These are phyloP conservation scores for Monopis laevigella DNA, from an alignment of 2,888 invertebrate genomes.

Conservation along the genomic window DNA sequence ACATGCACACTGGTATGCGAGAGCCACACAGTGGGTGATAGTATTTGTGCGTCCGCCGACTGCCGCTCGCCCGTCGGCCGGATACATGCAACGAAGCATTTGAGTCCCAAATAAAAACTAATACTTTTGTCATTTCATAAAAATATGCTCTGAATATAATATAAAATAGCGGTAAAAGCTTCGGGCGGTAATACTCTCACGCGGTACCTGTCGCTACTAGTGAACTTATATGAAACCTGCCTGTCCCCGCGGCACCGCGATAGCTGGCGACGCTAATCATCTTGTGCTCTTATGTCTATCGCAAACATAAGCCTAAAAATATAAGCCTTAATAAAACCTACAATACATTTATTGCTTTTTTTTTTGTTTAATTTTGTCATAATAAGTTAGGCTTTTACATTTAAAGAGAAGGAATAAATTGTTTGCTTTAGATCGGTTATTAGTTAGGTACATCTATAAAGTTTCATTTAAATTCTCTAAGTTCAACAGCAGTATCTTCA, in stretches of 20 bases:
- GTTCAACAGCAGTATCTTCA: slow-evolving; percentile 53
- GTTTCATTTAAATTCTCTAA: slow-evolving; percentile 61
- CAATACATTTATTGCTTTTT: slow-evolving; percentile 47
- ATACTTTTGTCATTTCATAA: slow-evolving; percentile 64
- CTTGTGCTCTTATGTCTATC: slow-evolving; percentile 59
- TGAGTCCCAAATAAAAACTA: slow-evolving; percentile 44
- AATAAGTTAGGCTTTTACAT: slow-evolving; percentile 51
- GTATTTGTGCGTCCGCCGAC: not conserved
- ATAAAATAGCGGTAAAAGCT: slow-evolving; percentile 43
- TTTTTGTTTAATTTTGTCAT: slow-evolving; percentile 50
- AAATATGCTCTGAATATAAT: slow-evolving; percentile 44
- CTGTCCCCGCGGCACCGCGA: not conserved
- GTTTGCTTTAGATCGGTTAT: slow-evolving; percentile 49
- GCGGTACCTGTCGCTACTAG: slow-evolving; percentile 12
- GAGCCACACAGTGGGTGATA: slow-evolving; percentile 52
- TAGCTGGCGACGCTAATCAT: too few species aligned
- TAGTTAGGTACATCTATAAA: slow-evolving; percentile 59
- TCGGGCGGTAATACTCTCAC: slow-evolving; percentile 44
- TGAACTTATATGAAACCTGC: slow-evolving; percentile 42
- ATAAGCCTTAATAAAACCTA: slow-evolving; percentile 58
- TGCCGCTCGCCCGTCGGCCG: slow-evolving; percentile 35
- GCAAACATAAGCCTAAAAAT: slow-evolving; percentile 52
- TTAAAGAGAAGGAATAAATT: slow-evolving; percentile 55
- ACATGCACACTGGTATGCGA: slow-evolving; percentile 57
- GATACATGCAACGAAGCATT: slow-evolving; percentile 32